These are phyloP conservation scores for Sebastes diploproa DNA, from an alignment of 2,797 vertebrate genomes.

Conservation along the genomic window DNA sequence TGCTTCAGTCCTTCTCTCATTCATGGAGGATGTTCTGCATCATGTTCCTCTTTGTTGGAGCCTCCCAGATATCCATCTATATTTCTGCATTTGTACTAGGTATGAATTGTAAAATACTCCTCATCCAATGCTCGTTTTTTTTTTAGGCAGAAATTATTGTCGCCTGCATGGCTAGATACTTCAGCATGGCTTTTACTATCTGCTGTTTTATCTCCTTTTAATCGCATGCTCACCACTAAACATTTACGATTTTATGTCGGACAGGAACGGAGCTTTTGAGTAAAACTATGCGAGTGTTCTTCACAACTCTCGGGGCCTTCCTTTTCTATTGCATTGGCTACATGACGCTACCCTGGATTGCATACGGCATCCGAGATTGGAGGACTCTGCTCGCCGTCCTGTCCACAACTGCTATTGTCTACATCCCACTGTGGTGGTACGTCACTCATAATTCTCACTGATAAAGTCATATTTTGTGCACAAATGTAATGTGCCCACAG, in stretches of 20 bases:
- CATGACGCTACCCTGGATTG: slow-evolving; percentile 90
- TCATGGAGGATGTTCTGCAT: slow-evolving; percentile 91
- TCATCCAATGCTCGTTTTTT: not conserved
- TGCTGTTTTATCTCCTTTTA: not conserved
- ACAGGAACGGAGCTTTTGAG: slow-evolving; percentile 92
- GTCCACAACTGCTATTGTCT: slow-evolving; percentile 84
- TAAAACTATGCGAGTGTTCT: slow-evolving; percentile 88
- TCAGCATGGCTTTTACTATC: not conserved
- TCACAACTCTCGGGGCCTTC: slow-evolving; percentile 89
- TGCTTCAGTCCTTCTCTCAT: slow-evolving; percentile 89
- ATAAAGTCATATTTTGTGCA: not conserved
- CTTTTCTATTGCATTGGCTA: slow-evolving; percentile 92
- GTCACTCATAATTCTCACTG: slow-evolving; percentile 33
- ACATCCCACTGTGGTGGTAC: slow-evolving; percentile 89
- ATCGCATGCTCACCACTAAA: not conserved
- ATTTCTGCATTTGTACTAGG: slow-evolving; percentile 95
- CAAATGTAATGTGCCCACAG: not conserved
- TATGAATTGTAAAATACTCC: slow-evolving; percentile 64
- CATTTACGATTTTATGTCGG: slow-evolving; percentile 6
- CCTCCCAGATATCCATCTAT: slow-evolving; percentile 93
- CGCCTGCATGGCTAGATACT: not conserved
- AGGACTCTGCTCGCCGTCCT: slow-evolving; percentile 86
- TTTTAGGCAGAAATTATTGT: not conserved
- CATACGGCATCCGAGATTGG: slow-evolving; percentile 90
- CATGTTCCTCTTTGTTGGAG: slow-evolving; percentile 89